Conservation (phyloP, 2,888 invertebrate species). For the Xestia ashworthii region DNA sequence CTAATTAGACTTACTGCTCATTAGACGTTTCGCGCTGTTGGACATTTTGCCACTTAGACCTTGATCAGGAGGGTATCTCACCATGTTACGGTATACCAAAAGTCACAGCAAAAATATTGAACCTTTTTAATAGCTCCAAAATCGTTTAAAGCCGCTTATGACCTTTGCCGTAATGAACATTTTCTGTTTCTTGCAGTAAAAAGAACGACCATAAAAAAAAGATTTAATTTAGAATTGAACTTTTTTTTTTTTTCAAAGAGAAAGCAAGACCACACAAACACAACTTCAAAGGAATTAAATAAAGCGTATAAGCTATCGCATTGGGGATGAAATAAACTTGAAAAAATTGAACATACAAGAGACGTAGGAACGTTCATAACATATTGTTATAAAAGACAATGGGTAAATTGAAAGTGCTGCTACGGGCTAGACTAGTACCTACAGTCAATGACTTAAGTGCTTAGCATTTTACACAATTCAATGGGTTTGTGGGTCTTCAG, state of each 20-base stretch:
- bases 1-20: too few relatives aligned
- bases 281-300: conserved; percentile 24
- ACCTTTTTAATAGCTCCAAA: background rate
- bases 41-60: too few relatives aligned
- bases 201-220: background rate
- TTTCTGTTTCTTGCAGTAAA: background rate
- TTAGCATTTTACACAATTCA: conserved; percentile 1
- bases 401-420: conserved; percentile 74
- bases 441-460: conserved; percentile 44
- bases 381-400: conserved; percentile 76
- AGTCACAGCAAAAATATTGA: background rate
- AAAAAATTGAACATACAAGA: conserved; percentile 22
- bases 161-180: too few relatives aligned
- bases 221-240: background rate
- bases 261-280: conserved; percentile 20
- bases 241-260: background rate
- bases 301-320: conserved; percentile 21
- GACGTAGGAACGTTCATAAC: conserved; percentile 66
- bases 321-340: conserved; percentile 21
- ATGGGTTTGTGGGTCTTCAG: background rate
- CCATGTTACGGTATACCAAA: background rate
- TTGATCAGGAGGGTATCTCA: too few relatives aligned
- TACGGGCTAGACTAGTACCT: conserved; percentile 46
- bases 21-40: too few relatives aligned
- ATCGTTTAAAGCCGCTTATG: background rate